These are phyloP conservation scores for Calcarius lapponicus DNA, from an alignment of 2,797 vertebrate genomes.

Conservation along the genomic window DNA sequence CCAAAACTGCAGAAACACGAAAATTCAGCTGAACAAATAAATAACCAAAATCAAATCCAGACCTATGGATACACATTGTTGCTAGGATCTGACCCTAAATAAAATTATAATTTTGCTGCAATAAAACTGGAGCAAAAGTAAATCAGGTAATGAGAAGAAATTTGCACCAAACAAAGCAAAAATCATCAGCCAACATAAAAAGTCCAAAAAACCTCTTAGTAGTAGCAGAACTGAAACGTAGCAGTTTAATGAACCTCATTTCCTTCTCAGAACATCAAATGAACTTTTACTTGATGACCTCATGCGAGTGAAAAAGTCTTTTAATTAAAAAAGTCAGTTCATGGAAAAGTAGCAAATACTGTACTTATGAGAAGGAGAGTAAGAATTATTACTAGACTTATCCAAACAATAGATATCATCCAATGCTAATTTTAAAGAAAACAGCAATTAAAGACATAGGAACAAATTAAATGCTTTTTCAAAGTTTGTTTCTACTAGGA, in stretches of 20 bases:
- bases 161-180: neutral
- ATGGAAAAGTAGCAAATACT: neutral
- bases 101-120: neutral
- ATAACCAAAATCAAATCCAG: neutral
- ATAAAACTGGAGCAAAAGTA: neutral
- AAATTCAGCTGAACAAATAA: neutral
- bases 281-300: neutral
- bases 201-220: neutral
- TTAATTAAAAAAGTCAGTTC: neutral
- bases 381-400: neutral
- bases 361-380: neutral
- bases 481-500: neutral
- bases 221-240: neutral
- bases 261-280: neutral
- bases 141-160: neutral
- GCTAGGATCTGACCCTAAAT: neutral
- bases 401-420: neutral
- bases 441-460: neutral
- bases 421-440: neutral
- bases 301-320: neutral
- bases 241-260: neutral
- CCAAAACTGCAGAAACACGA: rapidly evolving
- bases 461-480: neutral
- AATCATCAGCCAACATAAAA: rapidly evolving
- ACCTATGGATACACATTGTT: neutral